Evolutionary conservation across 1,140 invertebrate genomes (phyloP), one percentile per base, ranked within the genome.

Genomic region (Acyrthosiphon pisum): DNA sequence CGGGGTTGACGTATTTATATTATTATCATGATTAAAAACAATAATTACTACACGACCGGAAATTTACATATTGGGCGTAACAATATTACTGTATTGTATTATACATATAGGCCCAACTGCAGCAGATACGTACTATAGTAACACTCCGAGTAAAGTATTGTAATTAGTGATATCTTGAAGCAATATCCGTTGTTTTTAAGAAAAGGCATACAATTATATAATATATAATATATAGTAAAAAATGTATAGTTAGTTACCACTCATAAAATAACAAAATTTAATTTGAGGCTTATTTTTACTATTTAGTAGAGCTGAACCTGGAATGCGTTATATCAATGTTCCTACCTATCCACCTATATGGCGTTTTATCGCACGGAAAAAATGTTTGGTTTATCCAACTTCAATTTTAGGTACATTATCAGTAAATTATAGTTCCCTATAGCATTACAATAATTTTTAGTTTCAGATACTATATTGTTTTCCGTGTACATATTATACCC

Each of bases 61-160:
- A 76, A 76, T 76, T 76, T 76, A 76, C 60, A 18, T 76, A 76
- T 76, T 76, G 60, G 60, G 60, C 60, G 60, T 76, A 76, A 35
- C 60, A n/a, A 76, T n/a, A 76, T n/a, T n/a, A 18, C 30, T 4
- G 56, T 30, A 30, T 60, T 76, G 4, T n/a, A 20, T n/a, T n/a
- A n/a, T n/a, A n/a, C n/a, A n/a, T 3, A 6, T 76, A 76, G 14
- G 30, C 14, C 14, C 14, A 76, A 76, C 60, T n/a, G 60, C n/a
- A 56, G 56, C 56, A 56, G 8, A 18, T 53, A 53, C 2, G 3
- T 20, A 30, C 2, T 68, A 30, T 4, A 20, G 60, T 76, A 76
- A 30, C 30, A 76, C 2, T 76, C 6, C 26, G 30, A 60, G 2
- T 30, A 60, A 30, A 60, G 60, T 68, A 11, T n/a, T 14, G 30